A percentile compares a stretch with the other conserved stretches of the same genome.
Evolutionary conservation across 2,888 invertebrate species (phyloP).

Genomic region (Caenorhabditis macrosperma): DNA sequence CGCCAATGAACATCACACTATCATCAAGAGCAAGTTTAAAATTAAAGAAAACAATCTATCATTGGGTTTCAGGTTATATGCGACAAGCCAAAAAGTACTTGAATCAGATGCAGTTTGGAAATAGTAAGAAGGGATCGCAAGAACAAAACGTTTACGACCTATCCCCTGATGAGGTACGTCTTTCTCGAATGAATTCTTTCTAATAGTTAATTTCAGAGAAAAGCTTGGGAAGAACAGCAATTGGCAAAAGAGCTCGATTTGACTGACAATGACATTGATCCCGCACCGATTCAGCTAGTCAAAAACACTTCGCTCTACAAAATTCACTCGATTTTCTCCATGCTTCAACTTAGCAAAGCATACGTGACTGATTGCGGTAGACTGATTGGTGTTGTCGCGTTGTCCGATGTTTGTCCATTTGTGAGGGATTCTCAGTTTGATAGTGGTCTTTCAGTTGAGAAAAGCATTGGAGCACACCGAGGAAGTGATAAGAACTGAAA

Average conservation of each 20-base stretch:
- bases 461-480: constrained; percentile 64
- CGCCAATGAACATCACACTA: constrained; percentile 53
- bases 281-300: constrained; percentile 78
- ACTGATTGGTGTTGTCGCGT: constrained; percentile 78
- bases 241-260: constrained; percentile 66
- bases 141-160: constrained; percentile 71
- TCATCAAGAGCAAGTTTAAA: constrained; percentile 57
- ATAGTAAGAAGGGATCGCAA: constrained; percentile 64
- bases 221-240: constrained; percentile 74
- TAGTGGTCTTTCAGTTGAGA: constrained; percentile 57
- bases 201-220: constrained; percentile 58
- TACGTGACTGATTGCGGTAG: constrained; percentile 79
- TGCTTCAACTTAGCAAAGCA: constrained; percentile 76
- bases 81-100: constrained; percentile 73
- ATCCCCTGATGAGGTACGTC: constrained; percentile 52
- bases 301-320: constrained; percentile 76
- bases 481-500: constrained; percentile 51
- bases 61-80: constrained; percentile 67
- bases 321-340: constrained; percentile 78
- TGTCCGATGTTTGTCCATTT: constrained; percentile 72
- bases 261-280: constrained; percentile 75
- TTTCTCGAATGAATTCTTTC: background rate
- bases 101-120: constrained; percentile 65
- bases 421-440: background rate
- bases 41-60: background rate